A percentile compares a stretch with the other conserved stretches of the same genome.
Conservation (phyloP, 2,797 vertebrate species). For the Phataginus tricuspis region DNA sequence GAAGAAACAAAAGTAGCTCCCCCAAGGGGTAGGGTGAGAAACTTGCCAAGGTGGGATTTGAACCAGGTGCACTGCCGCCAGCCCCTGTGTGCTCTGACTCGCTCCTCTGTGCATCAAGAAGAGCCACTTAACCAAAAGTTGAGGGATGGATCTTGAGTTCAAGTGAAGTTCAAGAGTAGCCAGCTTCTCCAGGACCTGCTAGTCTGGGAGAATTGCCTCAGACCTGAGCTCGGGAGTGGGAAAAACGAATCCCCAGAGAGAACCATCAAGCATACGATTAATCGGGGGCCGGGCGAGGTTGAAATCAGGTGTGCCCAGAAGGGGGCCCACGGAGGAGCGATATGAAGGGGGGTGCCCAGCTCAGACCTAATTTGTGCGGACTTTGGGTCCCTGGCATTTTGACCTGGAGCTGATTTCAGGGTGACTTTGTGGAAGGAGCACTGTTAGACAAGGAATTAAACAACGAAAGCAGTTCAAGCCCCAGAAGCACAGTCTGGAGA, state of each 20-base stretch:
- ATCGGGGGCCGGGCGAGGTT: not conserved
- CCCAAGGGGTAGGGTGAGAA: not conserved
- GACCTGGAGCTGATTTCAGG: not conserved
- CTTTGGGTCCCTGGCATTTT: not conserved
- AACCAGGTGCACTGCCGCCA: rapidly evolving
- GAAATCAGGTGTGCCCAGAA: not conserved
- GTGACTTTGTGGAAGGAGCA: not conserved
- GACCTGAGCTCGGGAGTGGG: not conserved
- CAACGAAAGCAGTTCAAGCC: not conserved
- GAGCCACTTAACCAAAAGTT: not conserved
- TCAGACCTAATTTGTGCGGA: not conserved
- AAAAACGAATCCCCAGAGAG: not conserved
- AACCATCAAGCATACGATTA: not conserved
- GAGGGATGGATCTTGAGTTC: not conserved
- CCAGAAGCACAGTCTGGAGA: not conserved
- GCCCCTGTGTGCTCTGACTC: not conserved
- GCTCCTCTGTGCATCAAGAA: rapidly evolving
- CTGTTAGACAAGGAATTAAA: not conserved
- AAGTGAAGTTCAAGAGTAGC: not conserved
- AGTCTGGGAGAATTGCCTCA: not conserved
- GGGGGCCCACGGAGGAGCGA: too few relatives aligned
- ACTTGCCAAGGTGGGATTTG: not conserved
- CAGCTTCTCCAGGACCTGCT: not conserved
- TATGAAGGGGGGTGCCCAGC: not conserved
- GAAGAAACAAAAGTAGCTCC: not conserved